Evolutionary conservation across 1,140 invertebrate species (phyloP), one percentile per base, ranked within the genome.

Genomic region (Galendromus occidentalis): DNA sequence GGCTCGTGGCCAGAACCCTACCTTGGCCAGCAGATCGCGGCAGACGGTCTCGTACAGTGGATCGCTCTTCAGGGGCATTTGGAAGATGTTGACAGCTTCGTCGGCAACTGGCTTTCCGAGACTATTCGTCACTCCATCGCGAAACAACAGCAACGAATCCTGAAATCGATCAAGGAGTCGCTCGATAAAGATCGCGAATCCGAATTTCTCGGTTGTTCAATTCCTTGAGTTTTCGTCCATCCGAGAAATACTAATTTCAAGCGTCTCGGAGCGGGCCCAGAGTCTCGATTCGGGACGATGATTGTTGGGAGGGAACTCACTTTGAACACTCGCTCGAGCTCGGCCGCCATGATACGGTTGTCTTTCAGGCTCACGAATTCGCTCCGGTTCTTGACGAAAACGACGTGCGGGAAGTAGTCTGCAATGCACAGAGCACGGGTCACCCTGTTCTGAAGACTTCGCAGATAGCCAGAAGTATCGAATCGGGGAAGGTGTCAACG

Each of bases 351-450:
- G 1, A 9, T 5, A 5, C 33, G 25, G 51, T 59, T 59, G 2
- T 59, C 51, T 9, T 59, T 59, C 17, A 29, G 33, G 22, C 51
- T 59, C 4, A 59, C 20, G 22, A 59, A 59, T 14, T 59, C 51
- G 51, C 51, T 29, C 14, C 33, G 25, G 9, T 59, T 59, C 22
- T 59, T 59, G 14, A 59, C 51, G 22, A 59, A 59, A 14, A 59
- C 51, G 14, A 59, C 51, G 33, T 59, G 51, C 14, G 51, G 51
- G 33, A 59, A 59, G 51, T 59, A 59, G 33, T 59, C 51, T 59
- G 51, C 14, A 59, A 59, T 59, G 4, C 4, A 39, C 33, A 9
- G 33, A 39, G 33, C 33, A 6, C 9, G n/a, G n/a, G n/a, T n/a
- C 14, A 44, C n/a, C 42, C 14, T n/a, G n/a, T n/a, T 44, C 12